Conservation (phyloP, 2,888 invertebrate species). For the Aleiodes alternator region DNA sequence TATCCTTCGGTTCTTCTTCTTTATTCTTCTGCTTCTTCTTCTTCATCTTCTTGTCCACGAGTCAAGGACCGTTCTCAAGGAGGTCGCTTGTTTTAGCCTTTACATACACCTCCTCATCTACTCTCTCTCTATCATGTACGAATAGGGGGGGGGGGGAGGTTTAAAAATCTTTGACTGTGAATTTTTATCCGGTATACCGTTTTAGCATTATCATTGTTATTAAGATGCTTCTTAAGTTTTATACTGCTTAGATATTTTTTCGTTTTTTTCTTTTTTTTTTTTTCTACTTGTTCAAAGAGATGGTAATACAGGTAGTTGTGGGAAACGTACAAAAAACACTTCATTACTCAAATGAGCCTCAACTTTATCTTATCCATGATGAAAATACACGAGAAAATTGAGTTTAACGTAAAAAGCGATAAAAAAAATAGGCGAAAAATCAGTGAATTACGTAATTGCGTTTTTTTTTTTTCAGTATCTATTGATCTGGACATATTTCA, state of each 20-base stretch:
- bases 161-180: neutral
- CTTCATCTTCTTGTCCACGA: conserved; percentile 62
- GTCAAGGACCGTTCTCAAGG: conserved; percentile 76
- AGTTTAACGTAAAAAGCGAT: too few species aligned
- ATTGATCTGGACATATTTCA: neutral
- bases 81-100: conserved; percentile 65
- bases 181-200: neutral
- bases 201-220: conserved; percentile 1
- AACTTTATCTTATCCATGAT: too few species aligned
- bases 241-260: neutral
- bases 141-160: neutral
- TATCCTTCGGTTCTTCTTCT: conserved; percentile 52
- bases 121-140: neutral
- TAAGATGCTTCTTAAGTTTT: conserved; percentile 4
- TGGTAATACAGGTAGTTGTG: neutral
- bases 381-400: too few species aligned
- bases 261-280: neutral
- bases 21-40: conserved; percentile 44
- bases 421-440: neutral
- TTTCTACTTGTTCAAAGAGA: neutral
- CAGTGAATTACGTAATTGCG: conserved; percentile 4
- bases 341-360: neutral
- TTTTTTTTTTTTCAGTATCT: neutral
- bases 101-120: conserved; percentile 1
- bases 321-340: neutral